A percentile compares a stretch with the other conserved stretches of the same genome.
These are phyloP conservation scores for Chelonia mydas DNA, from an alignment of 2,797 vertebrate genomes.

Conservation along the genomic window DNA sequence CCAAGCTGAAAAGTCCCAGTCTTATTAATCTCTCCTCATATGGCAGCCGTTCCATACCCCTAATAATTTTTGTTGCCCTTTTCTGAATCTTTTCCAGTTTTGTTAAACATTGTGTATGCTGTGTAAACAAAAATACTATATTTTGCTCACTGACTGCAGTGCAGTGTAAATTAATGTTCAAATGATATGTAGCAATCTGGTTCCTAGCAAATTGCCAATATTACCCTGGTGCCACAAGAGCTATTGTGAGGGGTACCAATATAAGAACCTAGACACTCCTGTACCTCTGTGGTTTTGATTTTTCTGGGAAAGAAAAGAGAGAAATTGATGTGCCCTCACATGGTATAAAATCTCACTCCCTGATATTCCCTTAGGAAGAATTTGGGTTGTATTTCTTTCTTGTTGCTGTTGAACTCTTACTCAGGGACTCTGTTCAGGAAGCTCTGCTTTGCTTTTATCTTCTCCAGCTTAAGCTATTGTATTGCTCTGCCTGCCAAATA, in stretches of 20 bases:
- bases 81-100: background rate
- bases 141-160: background rate
- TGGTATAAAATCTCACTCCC: background rate
- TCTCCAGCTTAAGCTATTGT: background rate
- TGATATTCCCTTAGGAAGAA: background rate
- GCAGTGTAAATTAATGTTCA: background rate
- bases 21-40: too few relatives aligned
- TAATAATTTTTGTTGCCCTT: too few relatives aligned
- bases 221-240: background rate
- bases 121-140: background rate
- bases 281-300: background rate
- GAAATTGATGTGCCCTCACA: background rate
- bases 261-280: fast-evolving
- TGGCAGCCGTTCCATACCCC: too few relatives aligned
- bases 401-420: background rate
- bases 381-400: background rate
- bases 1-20: too few relatives aligned
- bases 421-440: background rate
- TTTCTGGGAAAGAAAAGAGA: background rate
- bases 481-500: background rate
- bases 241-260: background rate
- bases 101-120: background rate
- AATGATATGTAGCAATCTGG: background rate
- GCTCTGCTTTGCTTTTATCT: background rate
- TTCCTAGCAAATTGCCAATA: background rate